Percentiles rank a stretch among this genome's conserved stretches.
phyloP scores from a whole-genome alignment of 2,888 invertebrate species.

The Harpalus rufipes region DNA sequence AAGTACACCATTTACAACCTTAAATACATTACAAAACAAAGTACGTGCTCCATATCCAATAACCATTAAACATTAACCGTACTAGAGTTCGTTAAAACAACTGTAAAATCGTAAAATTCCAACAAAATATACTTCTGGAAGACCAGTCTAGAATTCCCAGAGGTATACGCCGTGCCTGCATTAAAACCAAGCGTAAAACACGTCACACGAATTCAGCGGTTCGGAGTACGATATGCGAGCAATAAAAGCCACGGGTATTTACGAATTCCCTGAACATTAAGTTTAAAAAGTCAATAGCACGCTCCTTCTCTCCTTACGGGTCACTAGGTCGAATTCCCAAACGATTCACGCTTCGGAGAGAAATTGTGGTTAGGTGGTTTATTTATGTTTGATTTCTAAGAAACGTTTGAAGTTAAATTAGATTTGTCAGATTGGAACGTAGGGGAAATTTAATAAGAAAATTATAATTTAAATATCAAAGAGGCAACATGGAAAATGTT shows the following conservation, averaged over 20 bases:
- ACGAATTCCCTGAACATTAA: slow-evolving; percentile 60
- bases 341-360: neutral
- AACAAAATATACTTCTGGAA: slow-evolving; percentile 3
- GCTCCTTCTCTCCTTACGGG: slow-evolving; percentile 35
- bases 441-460: slow-evolving; percentile 3
- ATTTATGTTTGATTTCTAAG: neutral
- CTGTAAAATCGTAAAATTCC: slow-evolving; percentile 36
- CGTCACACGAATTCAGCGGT: slow-evolving; percentile 50
- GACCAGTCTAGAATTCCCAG: slow-evolving; percentile 14
- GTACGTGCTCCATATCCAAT: neutral
- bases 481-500: neutral
- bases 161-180: slow-evolving; percentile 24
- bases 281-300: slow-evolving; percentile 61
- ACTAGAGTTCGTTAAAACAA: slow-evolving; percentile 37
- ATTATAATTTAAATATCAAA: neutral
- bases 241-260: slow-evolving; percentile 56
- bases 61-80: neutral
- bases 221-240: slow-evolving; percentile 45
- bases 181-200: slow-evolving; percentile 51
- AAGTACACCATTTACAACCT: neutral
- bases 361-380: slow-evolving; percentile 8
- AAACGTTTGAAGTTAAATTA: slow-evolving; percentile 24
- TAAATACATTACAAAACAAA: neutral
- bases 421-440: neutral
- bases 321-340: slow-evolving; percentile 41